These are phyloP conservation scores for Celastrina argiolus DNA, from an alignment of 2,888 invertebrate species.

Conservation along the genomic window DNA sequence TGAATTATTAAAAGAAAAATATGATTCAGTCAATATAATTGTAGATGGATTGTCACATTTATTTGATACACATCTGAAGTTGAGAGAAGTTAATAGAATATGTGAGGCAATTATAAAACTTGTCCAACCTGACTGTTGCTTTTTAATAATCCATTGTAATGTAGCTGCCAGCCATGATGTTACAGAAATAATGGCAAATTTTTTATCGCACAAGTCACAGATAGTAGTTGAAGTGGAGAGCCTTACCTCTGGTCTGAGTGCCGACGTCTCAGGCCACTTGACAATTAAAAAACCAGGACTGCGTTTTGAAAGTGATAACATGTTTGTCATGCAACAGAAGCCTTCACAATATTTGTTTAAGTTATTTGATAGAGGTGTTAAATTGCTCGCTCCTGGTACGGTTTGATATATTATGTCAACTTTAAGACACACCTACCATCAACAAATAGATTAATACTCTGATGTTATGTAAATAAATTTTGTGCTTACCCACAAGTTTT, in stretches of 20 bases:
- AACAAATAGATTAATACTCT: not conserved
- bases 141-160: conserved; percentile 77
- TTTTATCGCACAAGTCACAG: conserved; percentile 80
- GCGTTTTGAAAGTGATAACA: conserved; percentile 55
- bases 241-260: conserved; percentile 84
- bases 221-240: conserved; percentile 80
- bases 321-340: conserved; percentile 48
- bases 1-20: conserved; percentile 48
- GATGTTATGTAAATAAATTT: not conserved
- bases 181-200: conserved; percentile 77
- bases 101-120: conserved; percentile 64
- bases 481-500: not conserved
- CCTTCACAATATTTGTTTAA: conserved; percentile 79
- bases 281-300: conserved; percentile 68
- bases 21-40: conserved; percentile 75
- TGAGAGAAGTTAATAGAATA: conserved; percentile 72
- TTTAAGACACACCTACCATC: conserved; percentile 2
- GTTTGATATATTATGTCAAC: conserved; percentile 36
- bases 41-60: conserved; percentile 86
- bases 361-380: conserved; percentile 85
- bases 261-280: conserved; percentile 84
- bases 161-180: conserved; percentile 76
- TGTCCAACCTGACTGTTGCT: conserved; percentile 49
- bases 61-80: conserved; percentile 79
- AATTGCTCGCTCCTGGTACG: conserved; percentile 84